Evolutionary conservation across 2,888 invertebrate genomes (phyloP), one percentile per base, ranked within the genome.

Genomic region (Ornithoptera priamus): DNA sequence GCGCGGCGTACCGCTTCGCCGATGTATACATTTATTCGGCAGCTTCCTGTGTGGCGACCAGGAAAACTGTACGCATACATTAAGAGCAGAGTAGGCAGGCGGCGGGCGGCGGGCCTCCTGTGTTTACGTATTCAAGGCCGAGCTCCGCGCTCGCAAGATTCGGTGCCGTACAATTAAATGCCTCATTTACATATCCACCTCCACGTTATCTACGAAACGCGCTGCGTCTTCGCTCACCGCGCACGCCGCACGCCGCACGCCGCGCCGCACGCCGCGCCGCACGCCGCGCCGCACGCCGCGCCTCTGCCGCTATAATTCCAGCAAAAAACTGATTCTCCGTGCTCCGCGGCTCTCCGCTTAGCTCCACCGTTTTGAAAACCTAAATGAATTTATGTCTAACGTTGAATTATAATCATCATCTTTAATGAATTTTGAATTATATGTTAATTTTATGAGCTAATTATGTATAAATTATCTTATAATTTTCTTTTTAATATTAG

Each of bases 101-200:
- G 59, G n/a, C 65, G 42, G 42, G 39, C 36, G 46, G 53, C 53
- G 53, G 22, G 68, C 60, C 60, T 60, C 50, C 53, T 24, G 62
- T 30, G 63, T 63, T 62, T 24, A 53, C 59, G 53, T 50, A 67
- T 59, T 70, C 67, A 70, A 70, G 70, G 70, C 58, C 62, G 58
- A 30, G 39, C 66, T 36, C 60, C 57, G 60, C 56, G 53, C 60
- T 58, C 36, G 18, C 50, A 70, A 59, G 70, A 67, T 70, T 66
- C 53, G 66, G 67, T 50, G 58, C 67, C 63, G 53, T 59, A 59
- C 66, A 67, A 70, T 67, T 67, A 67, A 67, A 62, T 24, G 20
- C 39, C 39, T 63, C 36, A 70, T 70, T 70, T 70, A 59, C 66
- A 67, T 70, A 67, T 67, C 36, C 39, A 63, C 67, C 59, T 59